phyloP scores from a whole-genome alignment of 2,113 vertebrate species.

The Toxotes chatareus region DNA sequence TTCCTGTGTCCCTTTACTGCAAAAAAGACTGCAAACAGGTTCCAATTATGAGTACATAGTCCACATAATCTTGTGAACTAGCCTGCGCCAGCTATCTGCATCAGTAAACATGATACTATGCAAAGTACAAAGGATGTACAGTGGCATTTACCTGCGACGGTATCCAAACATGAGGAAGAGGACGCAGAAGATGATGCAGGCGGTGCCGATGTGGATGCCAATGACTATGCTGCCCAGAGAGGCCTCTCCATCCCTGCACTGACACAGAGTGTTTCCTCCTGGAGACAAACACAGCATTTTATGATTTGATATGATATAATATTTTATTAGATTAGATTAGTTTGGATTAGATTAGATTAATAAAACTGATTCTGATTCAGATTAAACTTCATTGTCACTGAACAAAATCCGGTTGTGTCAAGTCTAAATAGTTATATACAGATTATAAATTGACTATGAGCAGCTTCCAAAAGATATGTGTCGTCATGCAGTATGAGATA shows the following conservation, averaged over 20 bases:
- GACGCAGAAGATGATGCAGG: slow-evolving; percentile 86
- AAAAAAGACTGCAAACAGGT: slow-evolving; percentile 75
- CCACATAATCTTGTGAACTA: background rate
- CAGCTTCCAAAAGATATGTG: too few species aligned
- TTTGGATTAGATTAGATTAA: too few species aligned
- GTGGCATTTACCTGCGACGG: slow-evolving; percentile 80
- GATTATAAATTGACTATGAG: too few species aligned
- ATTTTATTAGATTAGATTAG: too few species aligned
- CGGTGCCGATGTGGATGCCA: slow-evolving; percentile 84
- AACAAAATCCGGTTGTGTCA: too few species aligned
- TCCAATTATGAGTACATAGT: background rate
- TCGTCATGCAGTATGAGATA: too few species aligned
- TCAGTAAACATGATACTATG: background rate
- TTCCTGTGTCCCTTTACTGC: slow-evolving; percentile 79
- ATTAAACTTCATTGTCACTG: too few species aligned
- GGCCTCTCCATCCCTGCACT: slow-evolving; percentile 78
- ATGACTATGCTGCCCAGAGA: slow-evolving; percentile 81
- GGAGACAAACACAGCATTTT: background rate
- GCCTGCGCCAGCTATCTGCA: background rate
- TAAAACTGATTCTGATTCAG: too few species aligned
- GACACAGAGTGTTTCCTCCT: slow-evolving; percentile 73
- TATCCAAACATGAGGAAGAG: slow-evolving; percentile 87
- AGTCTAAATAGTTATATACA: too few species aligned
- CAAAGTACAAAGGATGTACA: background rate
- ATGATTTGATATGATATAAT: too few species aligned